Base-by-base conservation (phyloP, 2,113 vertebrate species). In the Oreochromis spilurus region DNA sequence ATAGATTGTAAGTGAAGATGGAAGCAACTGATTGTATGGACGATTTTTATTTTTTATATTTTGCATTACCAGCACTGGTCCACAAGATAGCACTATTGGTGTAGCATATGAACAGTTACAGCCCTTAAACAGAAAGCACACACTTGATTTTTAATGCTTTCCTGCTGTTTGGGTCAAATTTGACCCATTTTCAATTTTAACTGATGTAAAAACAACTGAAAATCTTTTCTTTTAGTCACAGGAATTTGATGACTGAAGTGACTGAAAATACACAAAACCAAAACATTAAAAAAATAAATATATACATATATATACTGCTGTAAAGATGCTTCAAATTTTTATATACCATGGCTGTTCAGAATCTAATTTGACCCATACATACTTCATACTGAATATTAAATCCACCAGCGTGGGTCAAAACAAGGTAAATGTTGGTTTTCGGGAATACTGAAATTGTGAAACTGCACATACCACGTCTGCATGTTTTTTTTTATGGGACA, bases 21-120 rank as follows among this genome's bases (percentile, higher is more conserved):
- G 67, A 48, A 5, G 2, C 8, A 21, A 34, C 31, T 40, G 21
- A 34, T 6, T 87, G 10, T 34, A 10, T 77, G 38, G 38, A 6
- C 5, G 0, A 9, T 72, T 45, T 70, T 67, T 0, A 8, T 29
- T 48, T 58, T 43, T 43, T 14, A 45, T 75, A 29, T 57, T 2
- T 67, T 83, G 84, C 53, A 86, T 40, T 88, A n/a, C 7, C 86
- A 78, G 50, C 9, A 2, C 11, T 54, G 9, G 82, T 86, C 91
- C 94, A 94, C 89, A 81, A 80, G 87, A 50, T 7, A 6, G 70
- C 62, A 26, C 79, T 89, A 84, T 90, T 84, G 60, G 57, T 48
- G 16, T 4, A n/a, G 17, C 5, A 31, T 48, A 57, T n/a, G 9
- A 12, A 36, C n/a, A 6, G 31, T 16, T n/a, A 62, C 29, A 17